phyloP scores from a whole-genome alignment of 2,888 invertebrate genomes.

The Neoitamus cyanurus region DNA sequence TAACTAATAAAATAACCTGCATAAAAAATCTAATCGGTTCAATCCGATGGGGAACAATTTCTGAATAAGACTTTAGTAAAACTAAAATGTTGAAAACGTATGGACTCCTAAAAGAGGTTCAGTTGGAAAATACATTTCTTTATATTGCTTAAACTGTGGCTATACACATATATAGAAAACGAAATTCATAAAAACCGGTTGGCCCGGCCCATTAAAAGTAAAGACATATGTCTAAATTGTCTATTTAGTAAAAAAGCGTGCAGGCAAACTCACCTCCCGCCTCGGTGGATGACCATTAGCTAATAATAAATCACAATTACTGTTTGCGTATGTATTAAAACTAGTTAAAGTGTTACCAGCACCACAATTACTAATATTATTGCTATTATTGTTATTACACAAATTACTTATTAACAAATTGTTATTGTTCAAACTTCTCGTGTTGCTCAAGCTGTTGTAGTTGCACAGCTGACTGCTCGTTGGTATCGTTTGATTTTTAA shows the following conservation, averaged over 20 bases:
- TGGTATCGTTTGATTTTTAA: constrained; percentile 24
- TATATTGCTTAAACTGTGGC: too few relatives aligned
- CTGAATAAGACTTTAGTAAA: too few relatives aligned
- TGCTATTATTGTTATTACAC: constrained; percentile 57
- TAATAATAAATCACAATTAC: constrained; percentile 65
- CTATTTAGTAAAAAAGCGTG: not conserved
- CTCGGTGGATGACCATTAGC: constrained; percentile 66
- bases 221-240: too few relatives aligned
- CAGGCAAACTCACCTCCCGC: constrained; percentile 62
- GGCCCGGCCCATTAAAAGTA: too few relatives aligned
- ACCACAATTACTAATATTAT: constrained; percentile 56
- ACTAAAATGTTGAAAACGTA: too few relatives aligned
- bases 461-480: constrained; percentile 47
- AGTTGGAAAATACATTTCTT: too few relatives aligned
- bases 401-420: constrained; percentile 54
- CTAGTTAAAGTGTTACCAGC: constrained; percentile 50
- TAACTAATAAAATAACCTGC: too few relatives aligned
- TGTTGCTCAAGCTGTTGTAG: constrained; percentile 49
- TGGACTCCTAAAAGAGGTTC: too few relatives aligned
- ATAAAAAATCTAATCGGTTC: too few relatives aligned
- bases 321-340: constrained; percentile 51
- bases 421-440: constrained; percentile 50
- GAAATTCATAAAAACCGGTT: too few relatives aligned
- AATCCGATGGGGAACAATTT: too few relatives aligned
- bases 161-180: too few relatives aligned